A percentile compares a stretch with the other conserved stretches of the same genome.
phyloP scores from a whole-genome alignment of 2,888 invertebrate species.

The Busseola fusca region DNA sequence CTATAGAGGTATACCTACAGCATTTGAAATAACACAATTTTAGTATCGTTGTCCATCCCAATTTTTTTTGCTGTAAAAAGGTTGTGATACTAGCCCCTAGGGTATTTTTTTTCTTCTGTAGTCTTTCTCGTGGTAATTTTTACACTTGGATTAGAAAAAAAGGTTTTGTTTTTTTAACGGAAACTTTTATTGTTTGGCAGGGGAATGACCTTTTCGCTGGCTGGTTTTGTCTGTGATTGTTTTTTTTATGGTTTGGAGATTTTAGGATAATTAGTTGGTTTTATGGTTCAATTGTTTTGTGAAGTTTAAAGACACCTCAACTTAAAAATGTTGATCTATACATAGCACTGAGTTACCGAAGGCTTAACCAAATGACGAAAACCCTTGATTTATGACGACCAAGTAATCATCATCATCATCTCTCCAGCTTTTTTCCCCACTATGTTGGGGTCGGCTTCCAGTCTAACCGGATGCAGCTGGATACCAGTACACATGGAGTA shows the following conservation, averaged over 20 bases:
- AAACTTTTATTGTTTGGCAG: slow-evolving; percentile 44
- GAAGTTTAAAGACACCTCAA: neutral
- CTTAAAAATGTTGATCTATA: neutral
- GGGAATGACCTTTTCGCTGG: slow-evolving; percentile 38
- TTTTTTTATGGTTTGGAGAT: slow-evolving; percentile 27
- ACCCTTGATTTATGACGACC: neutral
- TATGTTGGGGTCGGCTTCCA: too few relatives aligned
- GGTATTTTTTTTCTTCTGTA: neutral
- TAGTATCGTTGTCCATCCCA: neutral
- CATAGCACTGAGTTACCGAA: neutral
- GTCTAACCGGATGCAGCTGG: too few relatives aligned
- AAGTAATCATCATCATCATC: too few relatives aligned
- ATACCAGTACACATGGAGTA: too few relatives aligned
- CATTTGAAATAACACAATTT: slow-evolving; percentile 9
- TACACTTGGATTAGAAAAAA: slow-evolving; percentile 29
- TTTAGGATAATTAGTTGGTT: slow-evolving; percentile 32
- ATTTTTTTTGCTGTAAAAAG: neutral
- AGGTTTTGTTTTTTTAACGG: slow-evolving; percentile 23
- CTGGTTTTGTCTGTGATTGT: slow-evolving; percentile 24
- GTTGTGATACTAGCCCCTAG: neutral
- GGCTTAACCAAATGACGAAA: neutral
- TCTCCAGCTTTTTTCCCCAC: too few relatives aligned
- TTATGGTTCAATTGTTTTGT: slow-evolving; percentile 15
- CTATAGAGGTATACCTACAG: slow-evolving; percentile 20
- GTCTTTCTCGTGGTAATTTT: slow-evolving; percentile 36